Percentiles rank a stretch among this genome's conserved stretches.
Conservation (phyloP, 2,113 vertebrate species). For the Aix galericulata region DNA sequence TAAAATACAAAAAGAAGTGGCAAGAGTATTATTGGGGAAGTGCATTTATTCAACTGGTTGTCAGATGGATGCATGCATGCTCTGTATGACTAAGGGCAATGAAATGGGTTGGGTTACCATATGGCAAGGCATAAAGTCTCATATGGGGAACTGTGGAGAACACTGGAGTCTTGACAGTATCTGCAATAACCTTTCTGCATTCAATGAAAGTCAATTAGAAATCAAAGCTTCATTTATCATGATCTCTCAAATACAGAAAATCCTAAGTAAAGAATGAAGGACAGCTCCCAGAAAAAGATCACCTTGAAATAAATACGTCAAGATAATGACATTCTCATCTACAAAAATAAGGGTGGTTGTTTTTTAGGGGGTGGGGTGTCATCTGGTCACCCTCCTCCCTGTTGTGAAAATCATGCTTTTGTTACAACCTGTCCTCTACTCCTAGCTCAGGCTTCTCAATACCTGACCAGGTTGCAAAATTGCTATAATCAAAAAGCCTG, state of each 20-base stretch:
- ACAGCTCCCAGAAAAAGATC: not conserved
- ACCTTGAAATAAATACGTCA: not conserved
- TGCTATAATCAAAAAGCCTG: not conserved
- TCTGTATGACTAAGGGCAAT: slow-evolving; percentile 12
- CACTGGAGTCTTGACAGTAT: slow-evolving; percentile 4
- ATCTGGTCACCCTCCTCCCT: no score
- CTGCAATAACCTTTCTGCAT: not conserved
- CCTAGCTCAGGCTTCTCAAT: not conserved
- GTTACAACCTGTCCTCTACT: not conserved
- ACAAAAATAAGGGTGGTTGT: not conserved
- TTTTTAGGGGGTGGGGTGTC: no score
- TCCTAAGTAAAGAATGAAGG: not conserved
- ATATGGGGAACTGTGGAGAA: not conserved
- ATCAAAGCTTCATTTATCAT: not conserved
- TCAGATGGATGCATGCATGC: not conserved
- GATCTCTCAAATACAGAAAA: not conserved
- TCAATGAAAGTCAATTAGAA: slow-evolving; percentile 42
- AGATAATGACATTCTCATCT: slow-evolving; percentile 1
- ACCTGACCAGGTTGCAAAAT: not conserved
- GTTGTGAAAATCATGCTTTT: not conserved
- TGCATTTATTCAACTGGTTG: not conserved
- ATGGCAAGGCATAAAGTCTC: slow-evolving; percentile 12
- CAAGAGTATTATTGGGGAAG: not conserved
- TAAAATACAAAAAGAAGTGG: not conserved
- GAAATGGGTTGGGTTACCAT: slow-evolving; percentile 1